Evolutionary conservation across 2,797 vertebrate species (phyloP).

Genomic region (Crenuchus spilurus): DNA sequence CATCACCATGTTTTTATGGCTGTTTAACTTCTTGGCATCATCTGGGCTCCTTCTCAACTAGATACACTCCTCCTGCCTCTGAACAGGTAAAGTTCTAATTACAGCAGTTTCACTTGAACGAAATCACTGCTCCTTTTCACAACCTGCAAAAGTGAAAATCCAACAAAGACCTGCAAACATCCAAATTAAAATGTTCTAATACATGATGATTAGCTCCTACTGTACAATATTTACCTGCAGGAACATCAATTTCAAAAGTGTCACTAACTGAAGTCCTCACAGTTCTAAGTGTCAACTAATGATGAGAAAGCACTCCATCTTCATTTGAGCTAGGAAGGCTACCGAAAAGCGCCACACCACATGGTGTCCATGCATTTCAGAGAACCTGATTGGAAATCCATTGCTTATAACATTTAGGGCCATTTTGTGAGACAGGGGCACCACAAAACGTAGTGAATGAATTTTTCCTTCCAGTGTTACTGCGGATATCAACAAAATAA

Average conservation of each 20-base stretch:
- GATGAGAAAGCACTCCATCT: slow-evolving; percentile 9
- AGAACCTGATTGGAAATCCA: slow-evolving; percentile 36
- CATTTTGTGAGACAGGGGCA: slow-evolving; percentile 43
- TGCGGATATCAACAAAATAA: slow-evolving; percentile 41
- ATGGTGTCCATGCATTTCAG: background rate
- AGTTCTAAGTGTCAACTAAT: slow-evolving; percentile 24
- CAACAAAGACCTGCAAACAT: slow-evolving; percentile 15
- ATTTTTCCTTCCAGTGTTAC: slow-evolving; percentile 55
- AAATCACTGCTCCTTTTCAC: slow-evolving; percentile 12
- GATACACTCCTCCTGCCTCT: background rate
- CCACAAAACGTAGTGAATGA: slow-evolving; percentile 28
- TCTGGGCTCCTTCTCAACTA: slow-evolving; percentile 11
- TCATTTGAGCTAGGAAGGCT: slow-evolving; percentile 17
- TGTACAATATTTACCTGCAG: slow-evolving; percentile 45
- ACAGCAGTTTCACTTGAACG: slow-evolving; percentile 4
- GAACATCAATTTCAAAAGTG: background rate
- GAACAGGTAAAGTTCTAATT: background rate
- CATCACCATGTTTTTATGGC: slow-evolving; percentile 4
- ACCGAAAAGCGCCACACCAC: background rate
- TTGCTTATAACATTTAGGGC: slow-evolving; percentile 15
- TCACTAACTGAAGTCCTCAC: slow-evolving; percentile 25
- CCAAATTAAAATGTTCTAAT: slow-evolving; percentile 27
- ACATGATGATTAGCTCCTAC: slow-evolving; percentile 44
- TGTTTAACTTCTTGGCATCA: slow-evolving; percentile 5
- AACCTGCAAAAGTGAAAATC: slow-evolving; percentile 24